Evolutionary conservation across 2,113 vertebrate species (phyloP).

Genomic region (Nymphicus hollandicus): DNA sequence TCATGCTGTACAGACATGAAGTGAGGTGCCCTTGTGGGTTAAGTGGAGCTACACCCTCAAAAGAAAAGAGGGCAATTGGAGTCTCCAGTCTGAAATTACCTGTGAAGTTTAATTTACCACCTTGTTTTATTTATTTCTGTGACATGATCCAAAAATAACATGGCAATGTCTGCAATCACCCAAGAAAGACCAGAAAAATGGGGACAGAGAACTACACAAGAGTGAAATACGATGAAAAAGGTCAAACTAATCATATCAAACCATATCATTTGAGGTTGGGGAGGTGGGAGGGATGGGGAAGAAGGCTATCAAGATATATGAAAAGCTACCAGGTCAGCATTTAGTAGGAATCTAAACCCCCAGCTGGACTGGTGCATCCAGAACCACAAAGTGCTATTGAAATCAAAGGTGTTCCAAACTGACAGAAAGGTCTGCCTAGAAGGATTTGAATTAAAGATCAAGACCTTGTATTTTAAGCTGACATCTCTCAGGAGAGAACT

Average conservation of each 20-base stretch:
- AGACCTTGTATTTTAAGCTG: neutral
- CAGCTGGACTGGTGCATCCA: neutral
- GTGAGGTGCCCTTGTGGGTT: neutral
- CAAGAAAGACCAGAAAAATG: neutral
- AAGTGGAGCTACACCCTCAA: neutral
- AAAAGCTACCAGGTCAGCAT: neutral
- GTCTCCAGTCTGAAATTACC: neutral
- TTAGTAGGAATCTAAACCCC: neutral
- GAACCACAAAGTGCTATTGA: neutral
- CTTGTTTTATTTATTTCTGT: neutral
- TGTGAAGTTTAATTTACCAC: neutral
- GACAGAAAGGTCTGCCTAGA: neutral
- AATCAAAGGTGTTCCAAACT: neutral
- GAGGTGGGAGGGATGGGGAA: neutral
- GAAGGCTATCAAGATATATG: neutral
- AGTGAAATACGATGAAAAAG: neutral
- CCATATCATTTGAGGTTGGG: neutral
- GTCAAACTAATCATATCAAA: neutral
- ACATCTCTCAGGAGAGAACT: neutral
- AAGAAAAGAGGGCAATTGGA: neutral
- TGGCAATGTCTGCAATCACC: neutral
- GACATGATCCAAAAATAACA: neutral
- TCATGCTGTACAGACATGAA: neutral
- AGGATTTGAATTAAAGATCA: neutral
- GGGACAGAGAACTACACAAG: neutral